phyloP scores from a whole-genome alignment of 2,888 invertebrate species.

The Eudasyphora cyanicolor region DNA sequence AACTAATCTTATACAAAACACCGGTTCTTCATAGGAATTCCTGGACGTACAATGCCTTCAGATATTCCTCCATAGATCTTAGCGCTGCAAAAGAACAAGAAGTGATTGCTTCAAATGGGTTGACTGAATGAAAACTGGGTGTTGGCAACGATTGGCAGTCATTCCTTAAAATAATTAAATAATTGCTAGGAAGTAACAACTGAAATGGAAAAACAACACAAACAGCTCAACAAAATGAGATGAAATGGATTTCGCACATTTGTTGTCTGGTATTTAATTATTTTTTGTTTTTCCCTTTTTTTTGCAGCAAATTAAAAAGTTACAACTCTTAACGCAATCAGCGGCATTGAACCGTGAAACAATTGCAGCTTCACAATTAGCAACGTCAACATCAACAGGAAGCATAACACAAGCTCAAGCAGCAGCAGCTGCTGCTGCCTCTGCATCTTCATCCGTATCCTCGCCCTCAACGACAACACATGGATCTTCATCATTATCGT shows the following conservation, averaged over 20 bases:
- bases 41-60: no score
- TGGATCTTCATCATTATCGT: constrained; percentile 66
- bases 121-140: not conserved
- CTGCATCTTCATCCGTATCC: constrained; percentile 66
- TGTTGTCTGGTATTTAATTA: constrained; percentile 49
- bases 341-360: constrained; percentile 79
- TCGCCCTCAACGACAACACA: constrained; percentile 66
- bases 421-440: constrained; percentile 67
- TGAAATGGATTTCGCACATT: not conserved
- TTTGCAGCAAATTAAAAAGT: constrained; percentile 79
- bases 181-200: not conserved
- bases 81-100: not conserved
- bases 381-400: constrained; percentile 77
- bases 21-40: not conserved
- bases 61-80: no score
- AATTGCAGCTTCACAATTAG: constrained; percentile 79
- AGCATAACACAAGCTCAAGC: constrained; percentile 65
- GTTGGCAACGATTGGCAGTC: not conserved
- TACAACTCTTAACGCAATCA: constrained; percentile 79
- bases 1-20: not conserved
- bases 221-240: not conserved
- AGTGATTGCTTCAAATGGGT: not conserved
- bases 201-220: not conserved
- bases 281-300: no score
- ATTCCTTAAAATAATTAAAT: constrained; percentile 12